These are phyloP conservation scores for Acanthosoma haemorrhoidale DNA, from an alignment of 2,888 invertebrate species.

Conservation along the genomic window DNA sequence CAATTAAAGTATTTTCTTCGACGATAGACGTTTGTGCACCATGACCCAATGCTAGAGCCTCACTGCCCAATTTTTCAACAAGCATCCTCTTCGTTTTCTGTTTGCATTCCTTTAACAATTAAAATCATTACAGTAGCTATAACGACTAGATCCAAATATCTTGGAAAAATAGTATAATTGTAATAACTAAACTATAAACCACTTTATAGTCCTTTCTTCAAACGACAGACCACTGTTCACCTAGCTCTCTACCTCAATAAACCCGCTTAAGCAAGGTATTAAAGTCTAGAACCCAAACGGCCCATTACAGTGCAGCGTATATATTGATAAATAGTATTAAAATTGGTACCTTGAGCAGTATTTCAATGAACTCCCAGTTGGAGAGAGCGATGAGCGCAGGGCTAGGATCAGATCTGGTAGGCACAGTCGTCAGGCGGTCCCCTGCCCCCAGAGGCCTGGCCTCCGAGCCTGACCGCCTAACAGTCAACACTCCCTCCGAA, in stretches of 20 bases:
- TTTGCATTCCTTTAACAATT: slow-evolving; percentile 67
- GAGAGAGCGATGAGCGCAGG: slow-evolving; percentile 91
- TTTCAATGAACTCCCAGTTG: slow-evolving; percentile 97
- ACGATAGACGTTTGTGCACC: slow-evolving; percentile 66
- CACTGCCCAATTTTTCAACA: slow-evolving; percentile 97
- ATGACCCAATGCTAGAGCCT: slow-evolving; percentile 90
- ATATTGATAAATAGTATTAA: too few relatives aligned
- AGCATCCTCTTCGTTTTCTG: slow-evolving; percentile 96
- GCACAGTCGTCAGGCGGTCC: slow-evolving; percentile 37
- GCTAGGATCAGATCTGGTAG: slow-evolving; percentile 48
- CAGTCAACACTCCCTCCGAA: background rate
- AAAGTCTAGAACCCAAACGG: too few relatives aligned
- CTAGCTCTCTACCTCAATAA: too few relatives aligned
- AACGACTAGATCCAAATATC: too few relatives aligned
- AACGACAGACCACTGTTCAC: too few relatives aligned
- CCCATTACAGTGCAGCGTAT: too few relatives aligned
- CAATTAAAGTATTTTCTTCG: slow-evolving; percentile 96
- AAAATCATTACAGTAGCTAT: background rate
- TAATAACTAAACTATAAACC: too few relatives aligned
- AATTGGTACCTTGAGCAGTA: slow-evolving; percentile 81
- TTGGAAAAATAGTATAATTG: too few relatives aligned
- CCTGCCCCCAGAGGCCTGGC: slow-evolving; percentile 40
- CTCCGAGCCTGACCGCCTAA: slow-evolving; percentile 33
- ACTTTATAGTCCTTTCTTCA: too few relatives aligned
- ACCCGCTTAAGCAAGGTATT: too few relatives aligned